Conservation (phyloP, 2,113 vertebrate genomes). For the Pygathrix nemaeus region DNA sequence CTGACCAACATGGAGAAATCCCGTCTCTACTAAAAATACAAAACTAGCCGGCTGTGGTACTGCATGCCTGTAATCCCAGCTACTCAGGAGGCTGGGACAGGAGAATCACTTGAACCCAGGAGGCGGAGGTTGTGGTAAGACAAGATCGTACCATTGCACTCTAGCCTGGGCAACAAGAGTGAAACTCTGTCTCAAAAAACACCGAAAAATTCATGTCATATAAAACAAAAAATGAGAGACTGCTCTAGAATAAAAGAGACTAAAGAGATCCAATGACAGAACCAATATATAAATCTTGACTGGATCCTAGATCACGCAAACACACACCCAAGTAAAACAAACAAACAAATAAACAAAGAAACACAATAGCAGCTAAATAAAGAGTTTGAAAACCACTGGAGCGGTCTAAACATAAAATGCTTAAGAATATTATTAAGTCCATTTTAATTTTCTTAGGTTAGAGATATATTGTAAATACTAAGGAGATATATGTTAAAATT, state of each 20-base stretch:
- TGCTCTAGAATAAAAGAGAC: background rate
- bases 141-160: no score
- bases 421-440: background rate
- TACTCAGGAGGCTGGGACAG: no score
- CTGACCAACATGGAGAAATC: no score
- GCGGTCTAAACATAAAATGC: background rate
- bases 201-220: background rate
- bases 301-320: background rate
- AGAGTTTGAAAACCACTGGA: background rate
- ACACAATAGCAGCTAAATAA: background rate
- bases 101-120: no score
- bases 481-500: background rate
- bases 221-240: background rate
- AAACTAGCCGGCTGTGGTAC: no score
- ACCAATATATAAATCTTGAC: background rate
- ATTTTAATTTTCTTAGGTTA: background rate
- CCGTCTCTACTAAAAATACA: no score
- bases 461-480: background rate
- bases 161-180: no score
- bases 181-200: no score
- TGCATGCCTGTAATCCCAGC: no score
- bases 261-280: background rate
- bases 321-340: background rate
- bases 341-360: background rate
- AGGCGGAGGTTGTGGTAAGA: no score